Evolutionary conservation across 2,797 vertebrate genomes (phyloP).

Genomic region (Hylomyscus alleni): DNA sequence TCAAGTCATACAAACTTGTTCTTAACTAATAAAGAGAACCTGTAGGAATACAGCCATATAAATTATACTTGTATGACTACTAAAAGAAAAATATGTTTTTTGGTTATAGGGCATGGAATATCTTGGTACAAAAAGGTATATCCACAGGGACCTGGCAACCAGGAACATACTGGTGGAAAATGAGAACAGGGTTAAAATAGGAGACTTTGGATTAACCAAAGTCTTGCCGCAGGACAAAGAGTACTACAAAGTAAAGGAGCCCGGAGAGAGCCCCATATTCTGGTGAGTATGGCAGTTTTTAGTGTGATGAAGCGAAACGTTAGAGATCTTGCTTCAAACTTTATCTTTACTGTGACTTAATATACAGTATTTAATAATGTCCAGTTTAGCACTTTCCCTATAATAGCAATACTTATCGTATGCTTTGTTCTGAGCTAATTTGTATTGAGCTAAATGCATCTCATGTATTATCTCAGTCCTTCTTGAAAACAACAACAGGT

Average conservation of each 20-base stretch:
- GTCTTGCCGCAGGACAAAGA: slow-evolving; percentile 98
- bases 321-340: slow-evolving; percentile 12
- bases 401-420: slow-evolving; percentile 13
- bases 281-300: slow-evolving; percentile 92
- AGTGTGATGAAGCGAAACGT: slow-evolving; percentile 37
- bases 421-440: slow-evolving; percentile 39
- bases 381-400: slow-evolving; percentile 27
- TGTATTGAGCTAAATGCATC: background rate
- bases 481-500: background rate
- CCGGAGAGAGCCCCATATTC: slow-evolving; percentile 99
- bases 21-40: slow-evolving; percentile 44
- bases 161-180: slow-evolving; percentile 98
- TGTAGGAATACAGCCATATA: background rate
- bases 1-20: slow-evolving; percentile 52
- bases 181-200: slow-evolving; percentile 98
- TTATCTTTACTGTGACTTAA: slow-evolving; percentile 48
- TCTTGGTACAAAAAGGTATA: slow-evolving; percentile 95
- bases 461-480: background rate
- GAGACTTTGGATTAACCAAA: slow-evolving; percentile 98
- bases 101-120: slow-evolving; percentile 97
- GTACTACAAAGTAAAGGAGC: slow-evolving; percentile 98
- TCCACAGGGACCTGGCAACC: slow-evolving; percentile 98
- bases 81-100: slow-evolving; percentile 78
- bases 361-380: background rate
- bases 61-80: slow-evolving; percentile 58